These are phyloP conservation scores for Antennarius maculatus DNA, from an alignment of 2,797 vertebrate genomes.

Conservation along the genomic window DNA sequence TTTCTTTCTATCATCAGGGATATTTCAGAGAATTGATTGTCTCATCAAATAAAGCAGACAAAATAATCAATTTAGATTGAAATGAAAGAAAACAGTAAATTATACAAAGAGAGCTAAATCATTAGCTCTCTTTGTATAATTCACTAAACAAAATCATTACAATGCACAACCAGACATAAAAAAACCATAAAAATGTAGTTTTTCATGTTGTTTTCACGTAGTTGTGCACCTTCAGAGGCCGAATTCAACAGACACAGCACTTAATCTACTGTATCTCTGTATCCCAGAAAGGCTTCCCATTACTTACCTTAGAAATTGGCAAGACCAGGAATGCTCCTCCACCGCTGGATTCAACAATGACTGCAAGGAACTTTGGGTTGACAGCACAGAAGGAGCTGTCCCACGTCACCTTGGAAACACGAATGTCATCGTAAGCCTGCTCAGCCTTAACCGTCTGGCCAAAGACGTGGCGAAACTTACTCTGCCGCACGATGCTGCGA, in stretches of 20 bases:
- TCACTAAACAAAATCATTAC: too few relatives aligned
- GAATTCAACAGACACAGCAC: background rate
- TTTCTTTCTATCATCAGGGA: too few relatives aligned
- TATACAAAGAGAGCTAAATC: too few relatives aligned
- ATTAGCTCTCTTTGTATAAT: too few relatives aligned
- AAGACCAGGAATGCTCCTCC: conserved; percentile 95
- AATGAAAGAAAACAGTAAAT: too few relatives aligned
- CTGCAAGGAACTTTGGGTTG: conserved; percentile 97
- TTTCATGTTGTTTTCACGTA: too few relatives aligned
- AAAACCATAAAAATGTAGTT: too few relatives aligned
- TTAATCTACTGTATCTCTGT: background rate
- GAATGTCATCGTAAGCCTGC: conserved; percentile 97
- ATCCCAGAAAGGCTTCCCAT: background rate
- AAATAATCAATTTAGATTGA: too few relatives aligned
- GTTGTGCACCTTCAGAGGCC: background rate
- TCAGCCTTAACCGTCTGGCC: conserved; percentile 94
- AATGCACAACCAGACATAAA: too few relatives aligned
- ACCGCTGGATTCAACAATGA: conserved; percentile 95
- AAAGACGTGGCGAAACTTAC: conserved; percentile 98
- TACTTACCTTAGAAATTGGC: conserved; percentile 89
- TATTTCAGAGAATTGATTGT: too few relatives aligned
- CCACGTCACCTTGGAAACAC: conserved; percentile 98
- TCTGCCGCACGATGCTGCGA: conserved; percentile 97
- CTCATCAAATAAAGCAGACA: too few relatives aligned
- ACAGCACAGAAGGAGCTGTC: conserved; percentile 98